A percentile compares a stretch with the other conserved stretches of the same genome.
Evolutionary conservation across 2,797 vertebrate genomes (phyloP).

Genomic region (Trematomus bernacchii): DNA sequence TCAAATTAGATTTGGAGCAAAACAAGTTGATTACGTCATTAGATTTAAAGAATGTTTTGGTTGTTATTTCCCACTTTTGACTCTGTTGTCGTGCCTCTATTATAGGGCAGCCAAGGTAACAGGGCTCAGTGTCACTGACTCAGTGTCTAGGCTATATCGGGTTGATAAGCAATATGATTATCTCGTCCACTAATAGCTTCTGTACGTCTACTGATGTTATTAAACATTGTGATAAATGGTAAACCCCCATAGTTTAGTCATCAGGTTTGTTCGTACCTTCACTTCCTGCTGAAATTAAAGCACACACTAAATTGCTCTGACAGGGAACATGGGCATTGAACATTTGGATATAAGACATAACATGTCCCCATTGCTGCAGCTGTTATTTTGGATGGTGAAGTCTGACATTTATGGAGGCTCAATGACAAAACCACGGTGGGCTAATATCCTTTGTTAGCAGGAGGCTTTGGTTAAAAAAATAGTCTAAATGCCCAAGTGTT

Average conservation of each 20-base stretch:
- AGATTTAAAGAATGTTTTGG: not conserved
- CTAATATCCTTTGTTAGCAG: constrained; percentile 11
- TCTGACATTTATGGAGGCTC: constrained; percentile 15
- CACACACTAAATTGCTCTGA: constrained; percentile 35
- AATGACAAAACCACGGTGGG: not conserved
- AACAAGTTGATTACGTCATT: constrained; percentile 24
- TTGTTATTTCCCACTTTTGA: constrained; percentile 1
- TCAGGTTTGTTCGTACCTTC: constrained; percentile 33
- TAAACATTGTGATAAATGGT: constrained; percentile 48
- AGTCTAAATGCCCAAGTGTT: not conserved
- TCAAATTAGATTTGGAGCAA: constrained; percentile 11
- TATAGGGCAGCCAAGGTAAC: constrained; percentile 13
- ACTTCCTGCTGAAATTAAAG: constrained; percentile 53
- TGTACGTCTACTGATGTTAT: constrained; percentile 44
- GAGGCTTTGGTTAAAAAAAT: constrained; percentile 1
- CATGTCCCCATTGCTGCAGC: constrained; percentile 10
- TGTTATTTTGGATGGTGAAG: constrained; percentile 37
- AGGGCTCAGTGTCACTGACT: constrained; percentile 40
- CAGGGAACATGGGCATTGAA: constrained; percentile 38
- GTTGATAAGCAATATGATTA: constrained; percentile 58
- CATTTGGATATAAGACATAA: constrained; percentile 23
- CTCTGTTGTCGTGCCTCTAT: not conserved
- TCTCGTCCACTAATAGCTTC: constrained; percentile 49
- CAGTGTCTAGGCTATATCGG: constrained; percentile 28
- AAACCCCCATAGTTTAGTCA: constrained; percentile 36